Evolutionary conservation across 2,113 vertebrate genomes (phyloP), one percentile per base, ranked within the genome.

Genomic region (Bucco capensis): DNA sequence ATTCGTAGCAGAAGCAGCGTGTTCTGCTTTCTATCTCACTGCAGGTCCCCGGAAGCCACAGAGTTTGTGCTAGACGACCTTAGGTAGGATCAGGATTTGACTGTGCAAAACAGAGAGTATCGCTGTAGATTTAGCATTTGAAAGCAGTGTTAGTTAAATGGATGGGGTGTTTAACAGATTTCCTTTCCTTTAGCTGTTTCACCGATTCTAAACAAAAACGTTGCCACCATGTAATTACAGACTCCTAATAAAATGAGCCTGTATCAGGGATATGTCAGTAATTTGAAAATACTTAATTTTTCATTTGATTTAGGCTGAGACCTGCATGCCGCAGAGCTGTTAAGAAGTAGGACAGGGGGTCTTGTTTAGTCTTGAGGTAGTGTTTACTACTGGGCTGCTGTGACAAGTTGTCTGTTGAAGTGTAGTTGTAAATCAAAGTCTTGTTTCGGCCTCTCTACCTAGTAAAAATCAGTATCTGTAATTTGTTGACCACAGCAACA

Each of bases 371-470:
- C n/a, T 53, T 93, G 53, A 42, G 35, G 44, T 37, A 58, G 57
- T 85, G 60, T 79, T 78, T 92, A 54, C 64, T 80, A 19, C 54
- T 70, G 72, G 89, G 57, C 76, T 93, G 56, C 89, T 94, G 73
- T 92, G 95, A 93, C 93, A 78, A 93, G 89, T 74, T 90, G 82
- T 49, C 79, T 92, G 95, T 89, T 96, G 93, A 96, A 95, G 84
- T 95, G 73, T 65, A 95, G 79, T 69, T 91, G 62, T 79, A 84
- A 76, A 70, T 95, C 88, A 96, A 88, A 93, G 65, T 69, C 84
- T 91, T 92, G 65, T 35, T 86, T 81, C 77, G 40, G 37, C 56
- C 73, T 96, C 69, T 87, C 17, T 79, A 89, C 79, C 70, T 86
- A 71, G 95, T 91, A 90, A 91, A 96, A 96, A 96, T 95, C 83